Evolutionary conservation across 1,140 invertebrate species (phyloP).

Genomic region (Drosophila nasuta): DNA sequence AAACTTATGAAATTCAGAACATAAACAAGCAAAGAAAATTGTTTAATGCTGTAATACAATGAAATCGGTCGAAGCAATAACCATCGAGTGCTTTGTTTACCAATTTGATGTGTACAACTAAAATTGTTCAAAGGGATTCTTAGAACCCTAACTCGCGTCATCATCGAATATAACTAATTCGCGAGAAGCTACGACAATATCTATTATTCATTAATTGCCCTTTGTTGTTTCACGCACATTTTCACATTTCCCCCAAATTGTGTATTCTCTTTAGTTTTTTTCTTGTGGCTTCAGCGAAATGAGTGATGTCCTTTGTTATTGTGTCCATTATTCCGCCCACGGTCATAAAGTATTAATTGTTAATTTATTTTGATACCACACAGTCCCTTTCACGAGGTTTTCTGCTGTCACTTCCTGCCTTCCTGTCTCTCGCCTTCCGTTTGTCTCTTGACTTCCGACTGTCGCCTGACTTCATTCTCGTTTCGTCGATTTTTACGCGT

Average conservation of each 20-base stretch:
- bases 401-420: constrained; percentile 12
- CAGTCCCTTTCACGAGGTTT: constrained; percentile 29
- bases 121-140: constrained; percentile 18
- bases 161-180: constrained; percentile 40
- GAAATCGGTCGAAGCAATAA: constrained; percentile 22
- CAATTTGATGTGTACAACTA: constrained; percentile 39
- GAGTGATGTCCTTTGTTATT: constrained; percentile 8
- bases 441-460: background rate
- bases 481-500: constrained; percentile 27
- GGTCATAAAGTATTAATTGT: constrained; percentile 73
- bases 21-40: constrained; percentile 28
- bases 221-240: constrained; percentile 47
- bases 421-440: background rate
- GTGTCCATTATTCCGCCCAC: background rate
- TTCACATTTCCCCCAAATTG: constrained; percentile 6
- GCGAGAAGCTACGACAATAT: constrained; percentile 10
- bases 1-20: constrained; percentile 34
- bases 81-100: constrained; percentile 42
- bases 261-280: background rate
- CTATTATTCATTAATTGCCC: constrained; percentile 12
- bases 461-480: background rate
- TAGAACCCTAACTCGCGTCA: constrained; percentile 55
- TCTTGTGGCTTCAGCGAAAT: background rate
- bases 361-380: constrained; percentile 69
- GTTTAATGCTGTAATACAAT: constrained; percentile 35